Evolutionary conservation across 2,113 vertebrate genomes (phyloP).

Genomic region (Irena cyanogastra): DNA sequence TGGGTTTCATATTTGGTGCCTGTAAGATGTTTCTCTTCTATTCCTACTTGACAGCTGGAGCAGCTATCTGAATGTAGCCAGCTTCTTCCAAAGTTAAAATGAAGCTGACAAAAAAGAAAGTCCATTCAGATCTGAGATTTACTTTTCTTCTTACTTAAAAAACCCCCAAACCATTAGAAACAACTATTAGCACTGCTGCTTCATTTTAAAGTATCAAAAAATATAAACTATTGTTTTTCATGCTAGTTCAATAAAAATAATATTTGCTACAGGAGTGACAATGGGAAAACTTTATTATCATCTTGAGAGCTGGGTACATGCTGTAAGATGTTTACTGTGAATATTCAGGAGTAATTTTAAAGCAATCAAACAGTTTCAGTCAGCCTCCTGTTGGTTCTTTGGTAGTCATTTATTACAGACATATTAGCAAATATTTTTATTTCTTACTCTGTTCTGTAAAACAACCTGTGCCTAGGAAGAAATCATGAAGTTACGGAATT

Average conservation of each 20-base stretch:
- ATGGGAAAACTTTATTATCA: not conserved
- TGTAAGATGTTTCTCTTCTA: not conserved
- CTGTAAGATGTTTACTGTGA: not conserved
- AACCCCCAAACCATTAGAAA: not conserved
- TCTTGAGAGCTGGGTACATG: not conserved
- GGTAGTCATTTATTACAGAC: not conserved
- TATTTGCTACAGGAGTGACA: not conserved
- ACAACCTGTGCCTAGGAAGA: not conserved
- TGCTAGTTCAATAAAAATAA: not conserved
- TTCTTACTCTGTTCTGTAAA: not conserved
- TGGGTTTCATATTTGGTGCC: not conserved
- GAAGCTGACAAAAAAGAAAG: not conserved
- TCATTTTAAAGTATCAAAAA: not conserved
- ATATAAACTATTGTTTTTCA: not conserved
- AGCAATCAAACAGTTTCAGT: not conserved
- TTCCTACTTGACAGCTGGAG: not conserved
- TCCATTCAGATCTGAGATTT: not conserved
- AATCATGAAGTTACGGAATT: not conserved
- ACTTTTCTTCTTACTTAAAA: not conserved
- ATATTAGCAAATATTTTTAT: not conserved
- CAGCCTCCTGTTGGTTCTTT: not conserved
- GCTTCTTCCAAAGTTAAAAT: not conserved
- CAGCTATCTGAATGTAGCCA: not conserved
- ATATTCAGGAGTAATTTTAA: not conserved
- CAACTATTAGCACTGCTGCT: not conserved